Evolutionary conservation across 2,113 vertebrate species (phyloP), one percentile per base, ranked within the genome.

Genomic region (Syrrhaptes paradoxus): DNA sequence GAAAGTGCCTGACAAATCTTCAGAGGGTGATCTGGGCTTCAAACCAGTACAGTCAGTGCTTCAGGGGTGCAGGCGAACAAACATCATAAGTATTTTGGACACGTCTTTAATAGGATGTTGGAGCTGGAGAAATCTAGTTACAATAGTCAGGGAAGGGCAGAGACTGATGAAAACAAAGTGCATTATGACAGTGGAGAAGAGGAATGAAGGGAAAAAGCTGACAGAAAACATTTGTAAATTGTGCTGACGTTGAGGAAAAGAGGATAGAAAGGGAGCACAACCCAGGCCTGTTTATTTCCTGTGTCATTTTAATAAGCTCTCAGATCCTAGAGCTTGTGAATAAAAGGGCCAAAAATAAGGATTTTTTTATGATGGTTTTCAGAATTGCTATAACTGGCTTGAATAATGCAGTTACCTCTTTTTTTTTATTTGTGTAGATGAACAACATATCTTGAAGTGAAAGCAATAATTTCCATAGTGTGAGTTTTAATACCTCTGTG

Each of bases 111-210:
- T 46, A 89, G 87, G 62, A 96, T 79, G 46, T 75, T 89, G 51
- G 20, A 91, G 34, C 67, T 76, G 66, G 74, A 91, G 46, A 93
- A 96, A 95, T 93, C 90, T 93, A 76, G 85, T 95, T 96, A 88
- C 80, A 58, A 52, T 54, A 92, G 71, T 65, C 61, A 83, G 86
- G 87, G 73, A 87, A 94, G 49, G 58, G 61, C 76, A 91, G 61
- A 88, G 62, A 80, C 84, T 57, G 88, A 81, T 77, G 78, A 86
- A 95, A 96, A 95, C 71, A 92, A 96, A 96, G 89, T 75, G 43
- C 36, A 28, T 74, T 55, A 77, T 91, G 91, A 67, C 68, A 86
- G 65, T 59, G 58, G 70, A 74, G 82, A 96, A 84, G 43, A 57
- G 79, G 29, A 71, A 83, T 61, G 65, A 85, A 81, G 48, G 71